phyloP scores from a whole-genome alignment of 2,888 invertebrate genomes.

The Andrena flavipes region DNA sequence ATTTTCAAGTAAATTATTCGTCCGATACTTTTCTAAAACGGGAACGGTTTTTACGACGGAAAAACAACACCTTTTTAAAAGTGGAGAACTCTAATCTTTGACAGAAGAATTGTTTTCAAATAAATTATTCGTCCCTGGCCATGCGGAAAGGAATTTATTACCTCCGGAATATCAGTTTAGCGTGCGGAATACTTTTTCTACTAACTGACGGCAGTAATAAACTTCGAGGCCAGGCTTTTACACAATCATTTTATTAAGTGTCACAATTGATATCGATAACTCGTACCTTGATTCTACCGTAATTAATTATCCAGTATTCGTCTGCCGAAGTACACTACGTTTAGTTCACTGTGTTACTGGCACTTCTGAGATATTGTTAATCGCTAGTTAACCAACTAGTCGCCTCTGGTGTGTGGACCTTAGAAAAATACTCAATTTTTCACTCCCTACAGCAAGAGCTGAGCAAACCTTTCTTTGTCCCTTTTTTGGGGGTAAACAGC shows the following conservation, averaged over 20 bases:
- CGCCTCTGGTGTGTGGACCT: constrained; percentile 52
- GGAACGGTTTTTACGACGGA: neutral
- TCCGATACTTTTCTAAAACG: too few relatives aligned
- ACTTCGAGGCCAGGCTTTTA: constrained; percentile 42
- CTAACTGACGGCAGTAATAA: neutral
- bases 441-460: constrained; percentile 50
- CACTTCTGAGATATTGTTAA: constrained; percentile 70
- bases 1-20: too few relatives aligned
- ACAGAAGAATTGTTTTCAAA: neutral
- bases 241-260: constrained; percentile 70
- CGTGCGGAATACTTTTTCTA: neutral
- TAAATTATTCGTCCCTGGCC: too few relatives aligned
- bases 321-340: constrained; percentile 60
- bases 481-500: neutral
- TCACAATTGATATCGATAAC: constrained; percentile 63
- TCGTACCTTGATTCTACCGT: constrained; percentile 57
- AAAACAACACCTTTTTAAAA: too few relatives aligned
- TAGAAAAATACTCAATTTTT: constrained; percentile 75
- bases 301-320: constrained; percentile 63
- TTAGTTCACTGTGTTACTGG: constrained; percentile 69
- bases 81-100: neutral
- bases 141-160: too few relatives aligned
- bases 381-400: constrained; percentile 61
- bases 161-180: too few relatives aligned
- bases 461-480: constrained; percentile 38